phyloP scores from a whole-genome alignment of 2,888 invertebrate species.

The Hipparchia semele region DNA sequence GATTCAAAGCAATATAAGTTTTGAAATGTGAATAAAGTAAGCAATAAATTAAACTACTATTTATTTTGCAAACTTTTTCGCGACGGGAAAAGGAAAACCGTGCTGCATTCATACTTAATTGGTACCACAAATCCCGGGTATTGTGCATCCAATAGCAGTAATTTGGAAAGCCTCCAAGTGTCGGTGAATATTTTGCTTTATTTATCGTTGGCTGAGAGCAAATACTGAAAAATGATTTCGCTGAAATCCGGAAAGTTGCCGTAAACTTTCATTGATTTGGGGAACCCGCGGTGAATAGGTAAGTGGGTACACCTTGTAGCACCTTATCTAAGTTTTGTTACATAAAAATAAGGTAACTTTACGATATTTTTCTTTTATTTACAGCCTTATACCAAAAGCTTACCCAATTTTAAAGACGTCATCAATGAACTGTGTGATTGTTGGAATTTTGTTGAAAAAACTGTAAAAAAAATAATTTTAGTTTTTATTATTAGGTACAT shows the following conservation, averaged over 20 bases:
- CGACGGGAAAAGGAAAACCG: slow-evolving; percentile 18
- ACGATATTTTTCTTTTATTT: background rate
- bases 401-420: no score
- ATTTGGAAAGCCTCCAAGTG: slow-evolving; percentile 37
- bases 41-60: background rate
- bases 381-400: background rate
- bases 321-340: background rate
- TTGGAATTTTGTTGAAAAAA: no score
- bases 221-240: slow-evolving; percentile 9
- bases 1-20: background rate
- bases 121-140: slow-evolving; percentile 30
- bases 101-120: slow-evolving; percentile 29
- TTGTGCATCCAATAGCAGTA: slow-evolving; percentile 35
- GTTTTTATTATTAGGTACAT: no score
- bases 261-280: slow-evolving; percentile 4
- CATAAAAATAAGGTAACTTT: background rate
- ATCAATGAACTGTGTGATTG: no score
- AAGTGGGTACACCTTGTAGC: background rate
- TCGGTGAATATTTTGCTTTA: slow-evolving; percentile 25
- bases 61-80: slow-evolving; percentile 10
- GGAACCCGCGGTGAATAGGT: background rate
- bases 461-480: no score
- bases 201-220: slow-evolving; percentile 6
- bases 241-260: background rate
- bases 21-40: background rate